Conservation (phyloP, 2,113 vertebrate species). For the Colaptes auratus region DNA sequence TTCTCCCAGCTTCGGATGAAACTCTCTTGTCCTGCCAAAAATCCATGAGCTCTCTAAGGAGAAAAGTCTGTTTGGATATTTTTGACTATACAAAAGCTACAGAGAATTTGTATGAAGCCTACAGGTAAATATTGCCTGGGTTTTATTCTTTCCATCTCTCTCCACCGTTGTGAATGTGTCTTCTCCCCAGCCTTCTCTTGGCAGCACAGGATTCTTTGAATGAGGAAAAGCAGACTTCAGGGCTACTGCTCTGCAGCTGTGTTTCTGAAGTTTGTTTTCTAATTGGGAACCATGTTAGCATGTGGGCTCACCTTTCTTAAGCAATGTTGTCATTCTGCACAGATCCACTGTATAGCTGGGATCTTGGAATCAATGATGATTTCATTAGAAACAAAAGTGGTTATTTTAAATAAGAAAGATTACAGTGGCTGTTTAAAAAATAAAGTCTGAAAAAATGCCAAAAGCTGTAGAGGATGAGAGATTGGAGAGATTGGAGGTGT, state of each 20-base stretch:
- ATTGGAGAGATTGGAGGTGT: no score
- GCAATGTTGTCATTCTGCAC: not conserved
- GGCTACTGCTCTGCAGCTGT: not conserved
- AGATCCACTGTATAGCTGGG: not conserved
- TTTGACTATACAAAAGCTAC: not conserved
- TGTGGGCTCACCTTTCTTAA: not conserved
- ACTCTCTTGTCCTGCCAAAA: not conserved
- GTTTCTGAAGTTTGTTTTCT: conserved; percentile 15
- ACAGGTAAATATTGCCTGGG: not conserved
- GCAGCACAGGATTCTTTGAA: not conserved
- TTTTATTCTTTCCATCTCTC: not conserved
- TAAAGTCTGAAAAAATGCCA: not conserved
- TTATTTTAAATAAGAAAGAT: not conserved
- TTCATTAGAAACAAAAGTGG: not conserved
- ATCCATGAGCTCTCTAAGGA: not conserved
- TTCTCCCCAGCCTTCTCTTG: not conserved
- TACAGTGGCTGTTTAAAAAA: not conserved
- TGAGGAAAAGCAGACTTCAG: not conserved
- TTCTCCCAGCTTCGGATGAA: not conserved
- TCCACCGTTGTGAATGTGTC: not conserved
- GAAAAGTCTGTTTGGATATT: not conserved
- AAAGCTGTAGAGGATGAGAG: not conserved
- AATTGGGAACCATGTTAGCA: not conserved
- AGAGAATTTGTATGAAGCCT: not conserved
- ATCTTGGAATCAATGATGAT: not conserved